A percentile compares a stretch with the other conserved stretches of the same genome.
Evolutionary conservation across 2,797 vertebrate genomes (phyloP).

Genomic region (Coracias cyanogaster): DNA sequence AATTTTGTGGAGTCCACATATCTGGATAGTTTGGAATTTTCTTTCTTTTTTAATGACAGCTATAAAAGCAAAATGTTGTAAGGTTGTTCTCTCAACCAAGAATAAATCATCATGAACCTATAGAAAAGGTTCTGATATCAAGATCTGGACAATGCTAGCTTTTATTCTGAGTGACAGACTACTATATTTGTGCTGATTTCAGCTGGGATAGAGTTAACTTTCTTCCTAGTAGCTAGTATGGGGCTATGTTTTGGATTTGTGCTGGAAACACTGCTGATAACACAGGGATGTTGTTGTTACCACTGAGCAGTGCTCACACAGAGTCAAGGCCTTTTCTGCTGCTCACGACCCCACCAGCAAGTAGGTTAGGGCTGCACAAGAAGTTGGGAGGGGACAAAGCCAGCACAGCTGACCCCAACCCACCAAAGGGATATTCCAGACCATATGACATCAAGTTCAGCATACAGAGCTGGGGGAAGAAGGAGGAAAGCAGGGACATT

Average conservation of each 20-base stretch:
- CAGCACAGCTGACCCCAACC: not conserved
- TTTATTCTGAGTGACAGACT: not conserved
- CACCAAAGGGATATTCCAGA: too few species aligned
- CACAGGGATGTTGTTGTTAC: not conserved
- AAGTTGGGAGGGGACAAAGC: not conserved
- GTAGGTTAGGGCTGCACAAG: not conserved
- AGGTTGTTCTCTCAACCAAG: not conserved
- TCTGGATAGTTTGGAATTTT: not conserved
- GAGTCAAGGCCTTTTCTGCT: not conserved
- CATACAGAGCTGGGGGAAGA: too few species aligned
- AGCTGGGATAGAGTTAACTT: not conserved
- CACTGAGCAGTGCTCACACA: not conserved
- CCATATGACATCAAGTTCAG: too few species aligned
- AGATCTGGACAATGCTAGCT: not conserved
- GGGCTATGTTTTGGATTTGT: not conserved
- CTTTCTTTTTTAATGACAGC: not conserved
- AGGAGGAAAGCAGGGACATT: too few species aligned
- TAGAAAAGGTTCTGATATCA: not conserved
- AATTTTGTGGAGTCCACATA: rapidly evolving
- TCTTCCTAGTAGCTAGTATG: not conserved
- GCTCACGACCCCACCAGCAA: not conserved
- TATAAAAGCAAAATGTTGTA: not conserved
- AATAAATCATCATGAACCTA: not conserved
- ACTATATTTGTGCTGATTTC: not conserved
- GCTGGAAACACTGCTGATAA: not conserved